Evolutionary conservation across 2,888 invertebrate genomes (phyloP).

Genomic region (Tiliacea citrago): DNA sequence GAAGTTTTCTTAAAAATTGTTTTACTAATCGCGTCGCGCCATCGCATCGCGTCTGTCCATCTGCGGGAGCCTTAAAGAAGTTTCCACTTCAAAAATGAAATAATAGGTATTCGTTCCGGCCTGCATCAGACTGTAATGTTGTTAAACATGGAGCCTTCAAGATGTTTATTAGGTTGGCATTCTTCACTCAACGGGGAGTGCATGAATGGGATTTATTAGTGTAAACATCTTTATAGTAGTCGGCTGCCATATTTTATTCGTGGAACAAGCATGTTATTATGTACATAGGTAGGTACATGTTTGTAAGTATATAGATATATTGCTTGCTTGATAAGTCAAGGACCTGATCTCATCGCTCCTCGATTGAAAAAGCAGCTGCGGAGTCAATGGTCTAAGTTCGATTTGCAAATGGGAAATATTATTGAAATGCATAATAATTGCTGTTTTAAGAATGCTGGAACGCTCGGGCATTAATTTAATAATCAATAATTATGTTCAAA

Average conservation of each 20-base stretch:
- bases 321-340: conserved; percentile 10
- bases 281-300: neutral
- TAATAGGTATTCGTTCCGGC: conserved; percentile 6
- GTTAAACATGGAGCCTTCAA: conserved; percentile 37
- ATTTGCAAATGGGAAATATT: conserved; percentile 15
- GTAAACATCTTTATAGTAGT: conserved; percentile 46
- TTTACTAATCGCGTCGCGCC: too few species aligned
- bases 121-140: conserved; percentile 23
- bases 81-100: neutral
- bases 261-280: conserved; percentile 19
- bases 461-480: neutral
- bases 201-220: conserved; percentile 58
- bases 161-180: conserved; percentile 52
- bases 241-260: conserved; percentile 40
- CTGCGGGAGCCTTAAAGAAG: too few species aligned
- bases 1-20: too few species aligned
- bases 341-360: conserved; percentile 21
- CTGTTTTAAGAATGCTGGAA: neutral
- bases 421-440: neutral
- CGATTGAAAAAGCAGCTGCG: conserved; percentile 27
- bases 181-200: conserved; percentile 53
- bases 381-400: neutral
- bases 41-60: too few species aligned
- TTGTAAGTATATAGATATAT: neutral
- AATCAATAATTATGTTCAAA: too few species aligned